A percentile compares a stretch with the other conserved stretches of the same genome.
phyloP scores from a whole-genome alignment of 2,888 invertebrate species.

The Steromphala cineraria region DNA sequence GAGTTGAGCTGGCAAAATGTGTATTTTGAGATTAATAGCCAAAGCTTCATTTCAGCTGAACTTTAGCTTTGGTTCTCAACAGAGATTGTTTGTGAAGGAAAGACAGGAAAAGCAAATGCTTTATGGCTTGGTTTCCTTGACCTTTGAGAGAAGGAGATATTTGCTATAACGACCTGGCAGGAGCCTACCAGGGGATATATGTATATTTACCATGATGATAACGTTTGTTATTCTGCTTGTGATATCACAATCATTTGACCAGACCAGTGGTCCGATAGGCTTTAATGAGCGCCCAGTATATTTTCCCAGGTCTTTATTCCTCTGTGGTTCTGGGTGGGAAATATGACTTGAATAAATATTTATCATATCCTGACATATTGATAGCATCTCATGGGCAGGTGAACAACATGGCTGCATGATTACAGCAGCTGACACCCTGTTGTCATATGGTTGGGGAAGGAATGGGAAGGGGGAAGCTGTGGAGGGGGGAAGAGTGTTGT shows the following conservation, averaged over 20 bases:
- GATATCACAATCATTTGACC: neutral
- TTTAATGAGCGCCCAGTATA: neutral
- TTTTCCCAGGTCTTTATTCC: neutral
- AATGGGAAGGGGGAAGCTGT: neutral
- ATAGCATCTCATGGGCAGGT: neutral
- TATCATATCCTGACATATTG: constrained; percentile 3
- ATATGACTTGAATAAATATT: constrained; percentile 11
- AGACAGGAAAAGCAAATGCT: neutral
- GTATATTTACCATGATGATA: constrained; percentile 1
- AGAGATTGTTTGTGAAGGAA: neutral
- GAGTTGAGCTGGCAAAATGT: neutral
- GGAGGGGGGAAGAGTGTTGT: too few relatives aligned
- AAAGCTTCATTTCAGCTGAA: neutral
- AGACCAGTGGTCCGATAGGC: neutral
- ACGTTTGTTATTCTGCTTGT: neutral
- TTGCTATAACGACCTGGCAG: neutral
- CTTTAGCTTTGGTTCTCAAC: neutral
- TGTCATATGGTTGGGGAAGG: neutral
- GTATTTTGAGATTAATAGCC: neutral
- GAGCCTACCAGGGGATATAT: neutral
- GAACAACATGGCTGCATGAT: neutral
- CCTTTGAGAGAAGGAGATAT: neutral
- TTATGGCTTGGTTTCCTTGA: neutral
- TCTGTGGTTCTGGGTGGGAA: neutral
- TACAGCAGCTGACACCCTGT: neutral